Base-by-base conservation (phyloP, 1,140 invertebrate genomes). In the Watersipora subatra region DNA sequence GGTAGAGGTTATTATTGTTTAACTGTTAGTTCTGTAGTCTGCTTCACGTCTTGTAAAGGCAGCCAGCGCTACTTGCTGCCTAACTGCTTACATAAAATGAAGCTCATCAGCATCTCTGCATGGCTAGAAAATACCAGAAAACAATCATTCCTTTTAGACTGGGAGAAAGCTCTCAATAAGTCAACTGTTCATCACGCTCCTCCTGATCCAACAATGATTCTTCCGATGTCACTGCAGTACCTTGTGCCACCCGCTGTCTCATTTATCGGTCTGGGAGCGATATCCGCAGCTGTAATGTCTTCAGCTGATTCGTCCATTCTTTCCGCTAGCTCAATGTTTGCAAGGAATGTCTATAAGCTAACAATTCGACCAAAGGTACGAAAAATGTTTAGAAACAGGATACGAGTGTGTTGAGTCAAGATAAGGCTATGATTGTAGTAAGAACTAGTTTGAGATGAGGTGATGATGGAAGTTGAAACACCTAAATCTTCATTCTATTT, bases 241-340 rank as follows among this genome's bases (percentile, higher is more conserved):
- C 83, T 97, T 3, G 96, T 92, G 2, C 95, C 94, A 0, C 72
- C 76, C 76, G 91, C 91, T 80, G 90, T 98, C 0, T 91, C 93
- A 1, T 97, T 97, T 82, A 90, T 97, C 74, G 94, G 93, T 0
- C 82, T 98, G 65, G 95, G 95, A 0, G 94, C 94, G n/a, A 92
- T 98, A 1, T 95, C 93, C 0, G 94, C 94, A 1, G 93, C 94
- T 17, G 93, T 97, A 28, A 97, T 97, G 94, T 97, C 93, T 26
- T 97, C 93, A 1, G 93, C 94, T 0, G 95, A 98, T 78, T 97
- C 93, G 29, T 94, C 92, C 66, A 90, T 97, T 26, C 84, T 98
- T 17, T 94, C 92, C 17, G 93, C 94, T 1, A 91, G 90, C 67
- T 96, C 92, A 17, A 97, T 98, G 93, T 98, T 97, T 78, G 92